phyloP scores from a whole-genome alignment of 53 echinoderm and acorn worm genomes.

The Pentamera pediparva region DNA sequence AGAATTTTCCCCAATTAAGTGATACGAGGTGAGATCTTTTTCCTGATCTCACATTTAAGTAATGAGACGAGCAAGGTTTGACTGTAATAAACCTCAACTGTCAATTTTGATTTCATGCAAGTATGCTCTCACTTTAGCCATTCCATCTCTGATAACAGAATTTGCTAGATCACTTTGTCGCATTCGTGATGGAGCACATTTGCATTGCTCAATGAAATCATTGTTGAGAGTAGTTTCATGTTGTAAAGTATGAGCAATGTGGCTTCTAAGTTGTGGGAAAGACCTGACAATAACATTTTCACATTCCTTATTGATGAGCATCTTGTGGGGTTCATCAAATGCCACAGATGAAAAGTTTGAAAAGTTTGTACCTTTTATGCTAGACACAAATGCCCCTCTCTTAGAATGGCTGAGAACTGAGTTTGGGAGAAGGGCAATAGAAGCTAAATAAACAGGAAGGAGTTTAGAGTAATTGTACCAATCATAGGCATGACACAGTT shows the following conservation, averaged over 20 bases:
- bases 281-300: constrained; percentile 30
- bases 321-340: constrained; percentile 58
- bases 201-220: constrained; percentile 36
- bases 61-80: constrained; percentile 21
- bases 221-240: constrained; percentile 28
- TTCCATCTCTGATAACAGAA: constrained; percentile 44
- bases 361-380: constrained; percentile 45
- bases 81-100: not conserved
- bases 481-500: constrained; percentile 62
- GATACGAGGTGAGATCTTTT: constrained; percentile 32
- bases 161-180: constrained; percentile 38
- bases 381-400: constrained; percentile 55
- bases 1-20: constrained; percentile 36
- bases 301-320: constrained; percentile 63
- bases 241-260: constrained; percentile 31
- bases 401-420: constrained; percentile 42
- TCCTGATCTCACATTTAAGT: constrained; percentile 27
- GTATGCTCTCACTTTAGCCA: constrained; percentile 37
- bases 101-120: not conserved
- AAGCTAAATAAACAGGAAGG: constrained; percentile 45
- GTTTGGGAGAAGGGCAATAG: constrained; percentile 26
- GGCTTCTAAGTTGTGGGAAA: constrained; percentile 38
- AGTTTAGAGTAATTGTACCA: constrained; percentile 49
- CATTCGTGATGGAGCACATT: not conserved
- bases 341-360: constrained; percentile 50